Evolutionary conservation across 2,888 invertebrate species (phyloP), one percentile per base, ranked within the genome.

Genomic region (Andrena chrysosceles): DNA sequence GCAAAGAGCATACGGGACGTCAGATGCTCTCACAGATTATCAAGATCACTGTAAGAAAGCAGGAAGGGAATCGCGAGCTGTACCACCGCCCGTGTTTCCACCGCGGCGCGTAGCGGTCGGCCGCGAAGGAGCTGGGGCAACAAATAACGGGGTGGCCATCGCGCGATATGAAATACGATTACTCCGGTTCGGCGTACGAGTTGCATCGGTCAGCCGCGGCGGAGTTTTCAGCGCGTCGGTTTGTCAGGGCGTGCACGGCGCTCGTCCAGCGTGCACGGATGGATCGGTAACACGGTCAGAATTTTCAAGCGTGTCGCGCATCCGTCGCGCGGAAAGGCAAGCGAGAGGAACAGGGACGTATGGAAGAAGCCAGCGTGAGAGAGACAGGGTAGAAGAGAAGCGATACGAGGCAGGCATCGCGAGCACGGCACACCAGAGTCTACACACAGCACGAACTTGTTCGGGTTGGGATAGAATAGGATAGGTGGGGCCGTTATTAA

Each of bases 401-500:
- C 70, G 89, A 89, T 86, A 88, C 77, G 88, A 83, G 88, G 77
- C 82, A 74, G 83, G 73, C 74, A 80, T 79, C 87, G 83, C 77
- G 79, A 77, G 77, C 83, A 77, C 71, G 75, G 87, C 81, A 83
- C 80, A 84, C 85, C 56, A 56, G 86, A 75, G 87, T 84, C 88
- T 89, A 85, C 89, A 88, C 89, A 89, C 89, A 89, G 91, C 90
- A 89, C 89, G 87, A 90, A 91, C 91, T 92, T 91, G 91, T 92
- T 90, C 91, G 89, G 90, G 87, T 90, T 84, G 89, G 91, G 89
- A 91, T 91, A 91, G 91, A 92, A 92, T 90, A 89, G 91, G 91
- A 93, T 92, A 93, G 92, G 92, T 93, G 92, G 93, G 92, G 93
- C 90, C 90, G 93, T 94, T 94, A 94, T 94, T 94, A 94, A 94